Base-by-base conservation (phyloP, 2,113 vertebrate genomes). In the Psittacula cyanocephala region DNA sequence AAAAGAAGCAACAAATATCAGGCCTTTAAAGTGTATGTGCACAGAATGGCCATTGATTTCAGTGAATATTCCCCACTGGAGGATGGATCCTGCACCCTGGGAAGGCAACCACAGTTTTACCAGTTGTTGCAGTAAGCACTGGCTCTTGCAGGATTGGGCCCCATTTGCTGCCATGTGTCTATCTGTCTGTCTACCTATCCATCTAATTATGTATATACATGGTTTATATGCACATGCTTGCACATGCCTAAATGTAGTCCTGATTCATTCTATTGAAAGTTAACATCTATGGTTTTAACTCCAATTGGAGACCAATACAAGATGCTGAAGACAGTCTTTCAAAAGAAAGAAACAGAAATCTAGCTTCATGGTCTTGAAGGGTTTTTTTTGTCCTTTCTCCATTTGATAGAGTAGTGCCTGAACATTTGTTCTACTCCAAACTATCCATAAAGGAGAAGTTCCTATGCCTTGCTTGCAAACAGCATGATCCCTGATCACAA, bases 401-500 rank as follows among this genome's bases (percentile, higher is more conserved):
- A 4, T 60, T 79, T 84, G 55, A 33, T 25, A 62, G 57, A 71
- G n/a, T 12, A 63, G 25, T 28, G 19, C 14, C 43, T 57, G 52
- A 78, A 37, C 28, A 39, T 78, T 84, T 81, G 52, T 77, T 95
- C 69, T 82, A 13, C 81, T 62, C 31, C 5, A 44, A 80, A 31
- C 41, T 93, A 62, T 62, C 62, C 63, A 33, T 79, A 91, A 89
- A 93, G 69, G 70, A 86, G 71, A 88, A 94, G 95, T 95, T 93
- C 81, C 92, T 91, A 6, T 81, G 91, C 41, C 37, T 94, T 88
- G 43, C 55, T 68, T 87, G 69, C 74, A 94, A 91, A 71, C 5
- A 2, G 47, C 60, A 68, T 64, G 87, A 97, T 96, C 89, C 89
- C 81, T 93, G 93, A 96, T 97, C 96, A 93, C 95, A 96, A 84